A percentile compares a stretch with the other conserved stretches of the same genome.
Evolutionary conservation across 2,113 vertebrate genomes (phyloP).

Genomic region (Chamaetylas fuelleborni): DNA sequence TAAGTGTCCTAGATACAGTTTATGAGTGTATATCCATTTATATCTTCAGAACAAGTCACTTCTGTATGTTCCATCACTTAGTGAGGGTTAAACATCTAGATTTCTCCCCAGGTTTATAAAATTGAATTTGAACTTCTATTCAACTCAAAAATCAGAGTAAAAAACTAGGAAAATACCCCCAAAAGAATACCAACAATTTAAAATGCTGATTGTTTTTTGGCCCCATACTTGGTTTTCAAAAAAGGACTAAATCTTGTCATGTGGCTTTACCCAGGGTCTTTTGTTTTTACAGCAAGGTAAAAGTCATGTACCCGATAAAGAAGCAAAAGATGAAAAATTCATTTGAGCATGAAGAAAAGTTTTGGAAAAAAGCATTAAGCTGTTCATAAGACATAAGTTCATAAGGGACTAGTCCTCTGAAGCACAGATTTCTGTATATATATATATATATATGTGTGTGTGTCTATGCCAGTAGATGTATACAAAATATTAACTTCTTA

Average conservation of each 20-base stretch:
- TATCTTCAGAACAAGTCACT: neutral
- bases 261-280: neutral
- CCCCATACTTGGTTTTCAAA: neutral
- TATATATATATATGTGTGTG: neutral
- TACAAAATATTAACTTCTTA: neutral
- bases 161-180: accelerated
- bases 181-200: neutral
- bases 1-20: neutral
- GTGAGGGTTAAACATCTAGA: neutral
- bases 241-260: neutral
- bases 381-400: neutral
- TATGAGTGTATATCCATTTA: neutral
- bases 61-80: neutral
- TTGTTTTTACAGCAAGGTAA: neutral
- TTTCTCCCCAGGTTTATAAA: neutral
- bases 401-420: neutral
- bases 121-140: neutral
- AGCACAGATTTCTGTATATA: neutral
- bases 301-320: slow-evolving; percentile 20
- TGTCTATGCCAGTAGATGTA: neutral
- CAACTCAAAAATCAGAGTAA: neutral
- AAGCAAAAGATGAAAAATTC: neutral
- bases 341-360: neutral
- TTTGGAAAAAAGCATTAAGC: neutral
- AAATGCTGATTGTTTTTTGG: neutral